Percentiles rank a stretch among this genome's conserved stretches.
Conservation (phyloP, 2,113 vertebrate species). For the Dicerorhinus sumatrensis region DNA sequence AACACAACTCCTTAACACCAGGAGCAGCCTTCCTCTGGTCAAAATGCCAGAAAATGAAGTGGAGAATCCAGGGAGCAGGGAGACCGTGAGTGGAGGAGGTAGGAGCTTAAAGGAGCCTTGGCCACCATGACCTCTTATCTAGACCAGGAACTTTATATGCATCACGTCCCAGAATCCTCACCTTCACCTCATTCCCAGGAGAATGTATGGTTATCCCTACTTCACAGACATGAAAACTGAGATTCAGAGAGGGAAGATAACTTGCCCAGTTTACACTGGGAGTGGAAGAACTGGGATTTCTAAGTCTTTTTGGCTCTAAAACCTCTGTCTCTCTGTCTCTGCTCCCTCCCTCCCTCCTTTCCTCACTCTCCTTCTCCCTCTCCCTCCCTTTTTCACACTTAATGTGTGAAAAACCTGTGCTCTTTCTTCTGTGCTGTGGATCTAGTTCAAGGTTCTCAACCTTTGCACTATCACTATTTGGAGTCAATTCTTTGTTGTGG, state of each 20-base stretch:
- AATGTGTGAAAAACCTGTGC: neutral
- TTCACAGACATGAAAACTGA: neutral
- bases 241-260: neutral
- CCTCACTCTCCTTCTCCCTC: no score
- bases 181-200: neutral
- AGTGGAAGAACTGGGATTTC: neutral
- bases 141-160: accelerated
- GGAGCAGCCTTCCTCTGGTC: neutral
- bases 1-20: neutral
- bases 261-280: no score
- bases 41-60: neutral
- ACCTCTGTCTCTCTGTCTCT: accelerated
- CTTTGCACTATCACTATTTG: neutral
- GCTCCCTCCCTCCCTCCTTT: neutral
- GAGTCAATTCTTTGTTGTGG: neutral
- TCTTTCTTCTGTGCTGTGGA: neutral
- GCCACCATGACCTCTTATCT: no score
- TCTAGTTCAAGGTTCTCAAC: neutral
- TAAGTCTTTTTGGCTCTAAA: neutral
- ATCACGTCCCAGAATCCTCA: neutral
- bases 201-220: accelerated
- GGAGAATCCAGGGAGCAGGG: neutral
- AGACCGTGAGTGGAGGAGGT: neutral
- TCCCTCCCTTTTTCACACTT: neutral
- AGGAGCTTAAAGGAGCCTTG: accelerated